Conservation (phyloP, 2,113 vertebrate species). For the Lophius piscatorius region DNA sequence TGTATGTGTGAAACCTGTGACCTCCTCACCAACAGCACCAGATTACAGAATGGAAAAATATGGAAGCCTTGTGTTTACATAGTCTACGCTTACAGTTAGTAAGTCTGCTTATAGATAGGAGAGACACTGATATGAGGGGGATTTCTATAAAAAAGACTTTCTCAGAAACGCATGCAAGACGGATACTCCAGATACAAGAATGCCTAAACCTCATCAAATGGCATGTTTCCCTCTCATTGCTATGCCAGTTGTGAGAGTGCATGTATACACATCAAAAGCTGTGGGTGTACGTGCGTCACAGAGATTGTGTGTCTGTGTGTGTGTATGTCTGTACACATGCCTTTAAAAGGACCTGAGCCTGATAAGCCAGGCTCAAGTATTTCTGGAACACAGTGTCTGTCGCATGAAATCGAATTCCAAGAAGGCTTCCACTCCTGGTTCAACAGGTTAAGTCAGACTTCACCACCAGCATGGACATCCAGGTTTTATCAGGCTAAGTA, state of each 20-base stretch:
- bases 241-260: not conserved
- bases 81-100: constrained; percentile 39
- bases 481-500: not conserved
- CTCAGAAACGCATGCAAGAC: not conserved
- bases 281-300: constrained; percentile 29
- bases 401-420: constrained; percentile 22
- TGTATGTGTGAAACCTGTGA: constrained; percentile 33
- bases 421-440: constrained; percentile 29
- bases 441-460: constrained; percentile 37
- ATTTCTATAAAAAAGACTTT: not conserved
- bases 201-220: constrained; percentile 18
- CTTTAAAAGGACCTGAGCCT: constrained; percentile 59
- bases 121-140: too few species aligned
- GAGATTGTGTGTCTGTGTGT: constrained; percentile 10
- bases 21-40: constrained; percentile 29
- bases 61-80: constrained; percentile 47
- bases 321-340: constrained; percentile 18
- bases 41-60: constrained; percentile 50
- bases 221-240: not conserved
- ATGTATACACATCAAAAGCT: constrained; percentile 19
- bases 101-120: constrained; percentile 14
- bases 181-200: not conserved
- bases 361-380: constrained; percentile 42
- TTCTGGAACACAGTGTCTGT: constrained; percentile 28
- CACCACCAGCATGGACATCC: not conserved